Evolutionary conservation across 2,797 vertebrate genomes (phyloP), one percentile per base, ranked within the genome.

Genomic region (Rhynchonycteris naso): DNA sequence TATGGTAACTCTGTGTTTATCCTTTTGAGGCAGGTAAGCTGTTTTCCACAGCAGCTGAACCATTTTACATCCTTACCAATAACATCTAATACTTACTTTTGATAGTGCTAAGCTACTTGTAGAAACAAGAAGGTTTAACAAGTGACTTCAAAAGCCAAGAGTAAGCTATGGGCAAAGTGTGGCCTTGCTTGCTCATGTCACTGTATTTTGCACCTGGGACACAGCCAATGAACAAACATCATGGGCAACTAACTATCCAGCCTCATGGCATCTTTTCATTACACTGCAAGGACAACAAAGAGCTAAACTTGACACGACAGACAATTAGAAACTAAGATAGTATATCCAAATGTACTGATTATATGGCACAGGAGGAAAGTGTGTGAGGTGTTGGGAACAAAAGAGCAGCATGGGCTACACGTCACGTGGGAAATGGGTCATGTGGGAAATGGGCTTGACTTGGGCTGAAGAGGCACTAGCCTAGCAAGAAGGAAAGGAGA

Each of bases 331-430:
- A 33, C 50, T n/a, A n/a, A 71, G 47, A 59, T 0, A 14, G 50
- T 65, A 18, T 2, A n/a, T 43, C 15, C 58, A 33, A 61, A 78
- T 1, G n/a, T n/a, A 13, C 58, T 61, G n/a, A 61, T 26, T 10
- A 71, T 3, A 5, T 1, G 2, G 47, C 72, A 47, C 8, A 61
- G 47, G 26, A 7, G 1, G 35, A 16, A 63, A 35, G 5, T 12
- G 2, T 0, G 11, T 0, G 1, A 71, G 24, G 50, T 43, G 26
- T 38, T 28, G 30, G 84, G 58, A 43, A 33, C 2, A 10, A 6
- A 47, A 18, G 12, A 30, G 52, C 1, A 2, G 7, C 10, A 11
- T 0, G 2, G 35, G 12, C 35, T 24, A 5, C 0, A 1, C 0
- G 0, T 28, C 30, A 18, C 6, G 3, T 0, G 11, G 83, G 52